Evolutionary conservation across 2,797 vertebrate genomes (phyloP), one percentile per base, ranked within the genome.

Genomic region (Lemur catta): DNA sequence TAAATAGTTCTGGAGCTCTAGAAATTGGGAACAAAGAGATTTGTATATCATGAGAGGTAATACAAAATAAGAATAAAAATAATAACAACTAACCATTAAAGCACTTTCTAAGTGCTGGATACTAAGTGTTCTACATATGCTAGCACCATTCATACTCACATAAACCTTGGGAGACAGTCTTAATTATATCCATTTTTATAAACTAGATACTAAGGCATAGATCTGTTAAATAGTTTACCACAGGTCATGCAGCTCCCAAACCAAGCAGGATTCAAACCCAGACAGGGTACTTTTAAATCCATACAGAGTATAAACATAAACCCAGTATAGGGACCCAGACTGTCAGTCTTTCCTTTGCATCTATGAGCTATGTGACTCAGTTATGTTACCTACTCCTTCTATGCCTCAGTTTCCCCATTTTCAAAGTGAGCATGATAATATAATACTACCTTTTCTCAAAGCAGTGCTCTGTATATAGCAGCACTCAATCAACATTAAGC

Each of bases 221-320:
- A 43, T 84, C 41, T 87, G 17, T 52, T 84, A 67, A 86, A 35
- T 81, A 41, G 30, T 72, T 71, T 57, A 75, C 2, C 18, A 30
- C 7, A 18, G 48, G 4, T 46, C 43, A 41, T 33, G 41, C 0
- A 91, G 9, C 13, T 89, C 20, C 46, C 52, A 63, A 41, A 43
- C 7, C 63, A 71, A 59, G 41, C 18, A 61, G 13, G 26, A 50
- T 65, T 92, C 41, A 75, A 71, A 98, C 86, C 93, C 78, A 97
- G 96, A 97, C 88, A 91, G 91, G 61, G 87, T 94, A 93, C 95
- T 97, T 97, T 87, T 93, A 96, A 91, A 84, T 46, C 8, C 4
- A 28, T 28, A 78, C 15, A 90, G 33, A 84, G 12, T 63, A 28
- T 55, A 82, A 59, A 74, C 17, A 33, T 55, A 82, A 59, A 74